Evolutionary conservation across 2,113 vertebrate species (phyloP), one percentile per base, ranked within the genome.

Genomic region (Poicephalus gulielmi): DNA sequence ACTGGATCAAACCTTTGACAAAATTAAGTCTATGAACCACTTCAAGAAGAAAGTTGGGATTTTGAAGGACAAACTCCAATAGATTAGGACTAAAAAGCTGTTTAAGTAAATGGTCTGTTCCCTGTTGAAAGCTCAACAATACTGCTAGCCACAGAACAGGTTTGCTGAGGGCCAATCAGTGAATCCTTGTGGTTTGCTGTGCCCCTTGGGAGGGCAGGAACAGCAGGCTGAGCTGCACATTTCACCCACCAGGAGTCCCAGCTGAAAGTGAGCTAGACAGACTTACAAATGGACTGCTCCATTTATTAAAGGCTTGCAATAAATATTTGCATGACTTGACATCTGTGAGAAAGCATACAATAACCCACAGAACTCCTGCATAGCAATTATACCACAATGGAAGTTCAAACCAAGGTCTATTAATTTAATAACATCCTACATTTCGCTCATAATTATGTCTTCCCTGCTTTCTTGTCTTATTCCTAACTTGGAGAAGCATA

Each of bases 271-370:
- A 97, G 97, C 95, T 95, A 90, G 91, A 97, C 96, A 97, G 96
- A 96, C 84, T 97, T 96, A 95, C 89, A 93, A 95, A 75, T 73
- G 84, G 95, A 86, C 94, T 92, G 95, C 95, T 96, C 89, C 94
- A 96, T 97, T 97, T 97, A 98, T 95, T 97, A 96, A 98, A 96
- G 27, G 73, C 85, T 96, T 60, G 88, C 96, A 96, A 96, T 98
- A 98, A 98, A 98, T 96, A 98, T 97, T 97, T 98, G 96, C 97
- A 97, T 95, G 95, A 97, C 97, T 97, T 95, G 71, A 92, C 64
- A 50, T 88, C 75, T 57, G 89, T 96, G 94, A 95, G 83, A 95
- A 92, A 33, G 23, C 43, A 88, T 39, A 83, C 81, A 95, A 96
- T 95, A 97, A 97, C 90, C 95, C 86, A 95, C 46, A 35, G 69